Evolutionary conservation across 2,797 vertebrate species (phyloP).

Genomic region (Peromyscus aztecus): DNA sequence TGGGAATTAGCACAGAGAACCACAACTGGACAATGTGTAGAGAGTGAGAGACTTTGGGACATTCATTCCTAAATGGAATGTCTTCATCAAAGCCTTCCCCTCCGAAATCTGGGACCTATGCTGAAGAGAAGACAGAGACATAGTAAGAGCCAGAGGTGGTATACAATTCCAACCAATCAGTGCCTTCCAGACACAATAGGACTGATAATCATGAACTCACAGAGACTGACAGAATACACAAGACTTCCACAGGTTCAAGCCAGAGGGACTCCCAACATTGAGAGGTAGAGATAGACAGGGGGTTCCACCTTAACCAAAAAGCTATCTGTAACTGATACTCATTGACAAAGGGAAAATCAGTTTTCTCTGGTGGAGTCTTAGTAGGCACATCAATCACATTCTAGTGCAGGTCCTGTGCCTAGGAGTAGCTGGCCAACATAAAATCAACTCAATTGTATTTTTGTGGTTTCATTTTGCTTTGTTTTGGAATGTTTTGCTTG

Average conservation of each 20-base stretch:
- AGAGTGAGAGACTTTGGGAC: neutral
- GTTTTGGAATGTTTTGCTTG: neutral
- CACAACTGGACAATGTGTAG: neutral
- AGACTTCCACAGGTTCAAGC: neutral
- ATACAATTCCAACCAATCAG: neutral
- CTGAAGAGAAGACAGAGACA: neutral
- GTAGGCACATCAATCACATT: neutral
- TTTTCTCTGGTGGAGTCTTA: neutral
- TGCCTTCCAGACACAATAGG: neutral
- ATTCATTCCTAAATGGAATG: neutral
- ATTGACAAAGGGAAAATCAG: neutral
- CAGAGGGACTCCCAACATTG: neutral
- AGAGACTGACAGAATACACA: neutral
- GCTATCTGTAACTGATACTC: neutral
- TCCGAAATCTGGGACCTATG: neutral
- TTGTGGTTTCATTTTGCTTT: neutral
- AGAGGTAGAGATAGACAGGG: neutral
- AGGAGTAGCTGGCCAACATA: neutral
- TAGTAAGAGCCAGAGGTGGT: neutral
- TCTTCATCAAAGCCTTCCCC: neutral
- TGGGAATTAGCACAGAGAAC: neutral
- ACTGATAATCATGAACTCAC: neutral
- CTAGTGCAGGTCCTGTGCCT: neutral
- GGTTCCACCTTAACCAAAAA: neutral
- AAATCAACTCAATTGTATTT: neutral